Evolutionary conservation across 2,797 vertebrate genomes (phyloP), one percentile per base, ranked within the genome.

Genomic region (Morus bassanus): DNA sequence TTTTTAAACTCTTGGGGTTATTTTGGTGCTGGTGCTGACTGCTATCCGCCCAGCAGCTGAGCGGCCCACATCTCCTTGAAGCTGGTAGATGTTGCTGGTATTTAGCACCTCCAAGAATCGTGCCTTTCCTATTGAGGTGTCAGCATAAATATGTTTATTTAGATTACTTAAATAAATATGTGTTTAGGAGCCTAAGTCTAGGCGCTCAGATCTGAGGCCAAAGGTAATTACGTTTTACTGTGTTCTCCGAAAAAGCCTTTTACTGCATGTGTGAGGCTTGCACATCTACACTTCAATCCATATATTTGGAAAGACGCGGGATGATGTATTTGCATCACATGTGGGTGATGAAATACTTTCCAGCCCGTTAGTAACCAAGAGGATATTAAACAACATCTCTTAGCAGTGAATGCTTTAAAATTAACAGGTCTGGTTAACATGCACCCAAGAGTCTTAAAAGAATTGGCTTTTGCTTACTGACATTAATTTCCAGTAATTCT

Each of bases 281-380:
- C 72, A 96, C 84, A 96, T 96, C 95, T 85, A 93, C 72, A 65
- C 94, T 92, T 96, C 95, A 93, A n/a, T 93, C 88, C 86, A 59
- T 94, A 45, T 76, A 81, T 89, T 95, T 96, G 94, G 96, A 96
- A 95, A 88, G 94, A 92, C 10, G 24, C 31, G 3, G 82, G 92
- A n/a, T 95, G 96, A 96, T 97, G 93, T 96, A 96, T 96, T 97
- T 93, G 89, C 94, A 95, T 95, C 95, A 95, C 92, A 76, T 96
- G 91, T 78, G 92, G 89, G 94, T 96, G 94, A 96, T 97, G 96
- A 95, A 96, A 95, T 97, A 94, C 81, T 96, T 97, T 97, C 93
- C 94, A 96, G 88, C 85, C 94, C 7, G 37, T 94, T 96, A 95
- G 93, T 89, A 93, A 96, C 96, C 89, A 65, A 92, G 75, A 96